Evolutionary conservation across 2,888 invertebrate genomes (phyloP).

Genomic region (Erebia ligea): DNA sequence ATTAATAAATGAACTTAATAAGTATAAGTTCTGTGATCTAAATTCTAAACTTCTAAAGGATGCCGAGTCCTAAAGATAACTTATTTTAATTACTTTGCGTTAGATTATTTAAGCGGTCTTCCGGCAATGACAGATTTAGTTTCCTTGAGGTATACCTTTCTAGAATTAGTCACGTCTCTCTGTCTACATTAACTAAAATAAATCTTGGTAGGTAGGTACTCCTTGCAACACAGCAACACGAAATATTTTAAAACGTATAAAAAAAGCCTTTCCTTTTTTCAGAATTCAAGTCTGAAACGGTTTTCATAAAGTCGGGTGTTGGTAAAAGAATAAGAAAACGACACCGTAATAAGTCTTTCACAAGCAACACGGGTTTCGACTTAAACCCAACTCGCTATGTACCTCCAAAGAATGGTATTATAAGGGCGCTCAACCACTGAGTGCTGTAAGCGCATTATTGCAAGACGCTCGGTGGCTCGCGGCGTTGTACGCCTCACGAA

Average conservation of each 20-base stretch:
- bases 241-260: not conserved
- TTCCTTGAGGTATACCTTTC: no score
- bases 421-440: conserved; percentile 66
- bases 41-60: no score
- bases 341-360: conserved; percentile 45
- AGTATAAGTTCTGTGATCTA: not conserved
- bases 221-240: not conserved
- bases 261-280: not conserved
- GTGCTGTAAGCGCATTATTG: conserved; percentile 78
- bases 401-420: conserved; percentile 70
- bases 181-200: not conserved
- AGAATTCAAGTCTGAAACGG: conserved; percentile 25
- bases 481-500: conserved; percentile 65
- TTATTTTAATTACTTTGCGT: no score
- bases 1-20: conserved; percentile 7
- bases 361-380: conserved; percentile 72
- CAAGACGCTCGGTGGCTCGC: conserved; percentile 59
- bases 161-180: not conserved
- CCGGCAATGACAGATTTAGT: no score
- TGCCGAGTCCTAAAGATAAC: no score
- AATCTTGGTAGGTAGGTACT: not conserved
- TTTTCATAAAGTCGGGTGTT: conserved; percentile 31
- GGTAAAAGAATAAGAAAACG: conserved; percentile 52
- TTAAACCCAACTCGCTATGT: conserved; percentile 67
- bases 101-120: no score